Percentiles rank a stretch among this genome's conserved stretches.
These are phyloP conservation scores for Harpagoxenus sublaevis DNA, from an alignment of 2,888 invertebrate species.

Conservation along the genomic window DNA sequence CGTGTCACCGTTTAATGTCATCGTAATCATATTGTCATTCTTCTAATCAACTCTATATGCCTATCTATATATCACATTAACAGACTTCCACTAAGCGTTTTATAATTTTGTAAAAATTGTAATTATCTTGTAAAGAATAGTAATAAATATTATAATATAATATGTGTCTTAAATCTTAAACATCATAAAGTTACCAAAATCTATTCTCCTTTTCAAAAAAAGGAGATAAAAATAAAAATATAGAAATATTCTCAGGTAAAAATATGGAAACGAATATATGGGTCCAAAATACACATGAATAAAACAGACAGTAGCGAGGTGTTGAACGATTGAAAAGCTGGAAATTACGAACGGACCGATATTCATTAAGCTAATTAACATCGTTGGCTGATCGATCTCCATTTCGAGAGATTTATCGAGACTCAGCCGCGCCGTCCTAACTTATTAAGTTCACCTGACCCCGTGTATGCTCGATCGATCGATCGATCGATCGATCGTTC, in stretches of 20 bases:
- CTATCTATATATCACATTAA: not conserved
- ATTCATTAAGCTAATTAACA: conserved; percentile 44
- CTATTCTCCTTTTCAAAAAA: not conserved
- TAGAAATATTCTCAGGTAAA: not conserved
- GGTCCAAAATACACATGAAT: not conserved
- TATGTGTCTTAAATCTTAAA: not conserved
- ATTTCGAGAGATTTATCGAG: conserved; percentile 36
- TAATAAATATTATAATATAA: not conserved
- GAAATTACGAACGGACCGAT: not conserved
- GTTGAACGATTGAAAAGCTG: not conserved
- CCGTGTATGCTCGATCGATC: conserved; percentile 26
- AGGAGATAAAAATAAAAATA: too few species aligned
- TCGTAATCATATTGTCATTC: conserved; percentile 2
- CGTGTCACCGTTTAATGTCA: conserved; percentile 22
- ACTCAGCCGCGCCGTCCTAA: conserved; percentile 5
- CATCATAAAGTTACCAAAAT: not conserved
- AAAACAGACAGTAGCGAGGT: not conserved
- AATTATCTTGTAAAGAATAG: not conserved
- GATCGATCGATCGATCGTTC: conserved; percentile 38
- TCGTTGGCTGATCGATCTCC: conserved; percentile 23
- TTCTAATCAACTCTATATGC: not conserved
- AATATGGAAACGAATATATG: not conserved
- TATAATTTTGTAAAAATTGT: not conserved
- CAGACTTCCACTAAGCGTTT: not conserved
- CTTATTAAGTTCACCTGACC: conserved; percentile 39